Evolutionary conservation across 2,113 vertebrate genomes (phyloP).

Genomic region (Speoplatyrhinus poulsoni): DNA sequence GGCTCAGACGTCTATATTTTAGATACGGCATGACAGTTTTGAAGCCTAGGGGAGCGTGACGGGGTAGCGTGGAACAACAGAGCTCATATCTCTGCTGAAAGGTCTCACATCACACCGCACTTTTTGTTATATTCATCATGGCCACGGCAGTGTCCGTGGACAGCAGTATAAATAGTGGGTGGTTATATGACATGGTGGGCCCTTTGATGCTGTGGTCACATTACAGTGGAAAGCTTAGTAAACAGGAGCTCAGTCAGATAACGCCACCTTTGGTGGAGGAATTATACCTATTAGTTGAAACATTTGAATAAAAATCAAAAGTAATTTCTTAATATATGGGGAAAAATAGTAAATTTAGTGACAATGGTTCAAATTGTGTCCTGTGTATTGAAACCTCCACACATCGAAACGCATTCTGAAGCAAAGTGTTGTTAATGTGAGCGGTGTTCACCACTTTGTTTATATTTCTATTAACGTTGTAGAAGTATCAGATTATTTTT

Average conservation of each 20-base stretch:
- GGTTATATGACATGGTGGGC: not conserved
- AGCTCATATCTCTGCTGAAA: constrained; percentile 34
- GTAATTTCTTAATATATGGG: no score
- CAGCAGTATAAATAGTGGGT: not conserved
- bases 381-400: no score
- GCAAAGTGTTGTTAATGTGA: no score
- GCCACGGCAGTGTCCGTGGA: not conserved
- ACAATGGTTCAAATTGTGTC: not conserved
- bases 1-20: constrained; percentile 63
- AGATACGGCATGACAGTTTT: constrained; percentile 62
- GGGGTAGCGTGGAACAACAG: constrained; percentile 7
- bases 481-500: no score
- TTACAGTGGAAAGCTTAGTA: not conserved
- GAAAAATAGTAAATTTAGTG: no score
- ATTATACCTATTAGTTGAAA: no score
- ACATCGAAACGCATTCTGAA: no score
- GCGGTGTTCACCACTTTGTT: no score
- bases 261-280: not conserved
- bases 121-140: constrained; percentile 10
- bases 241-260: not conserved
- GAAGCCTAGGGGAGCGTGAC: constrained; percentile 34
- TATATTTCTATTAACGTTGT: no score
- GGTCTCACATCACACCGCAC: constrained; percentile 24
- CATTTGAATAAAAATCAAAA: no score
- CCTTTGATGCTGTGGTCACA: not conserved